Conservation (phyloP, 2,113 vertebrate genomes). For the Aegithalos caudatus region DNA sequence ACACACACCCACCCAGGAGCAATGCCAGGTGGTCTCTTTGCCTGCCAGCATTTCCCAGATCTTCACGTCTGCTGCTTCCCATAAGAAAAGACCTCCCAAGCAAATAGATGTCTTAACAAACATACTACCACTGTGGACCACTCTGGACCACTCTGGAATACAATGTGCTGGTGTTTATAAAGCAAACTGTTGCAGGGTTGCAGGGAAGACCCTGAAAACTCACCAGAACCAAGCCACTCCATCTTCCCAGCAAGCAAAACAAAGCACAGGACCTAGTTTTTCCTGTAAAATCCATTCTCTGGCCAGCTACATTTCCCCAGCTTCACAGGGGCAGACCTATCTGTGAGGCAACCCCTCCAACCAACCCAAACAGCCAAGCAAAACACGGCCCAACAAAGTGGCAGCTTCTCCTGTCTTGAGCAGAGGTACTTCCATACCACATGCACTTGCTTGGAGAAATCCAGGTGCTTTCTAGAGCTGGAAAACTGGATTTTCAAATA, state of each 20-base stretch:
- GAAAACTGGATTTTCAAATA: background rate
- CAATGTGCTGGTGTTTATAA: background rate
- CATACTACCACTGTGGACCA: background rate
- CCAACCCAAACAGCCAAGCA: background rate
- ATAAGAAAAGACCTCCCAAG: background rate
- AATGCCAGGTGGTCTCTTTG: background rate
- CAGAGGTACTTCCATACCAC: background rate
- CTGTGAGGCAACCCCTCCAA: background rate
- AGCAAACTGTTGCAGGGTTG: background rate
- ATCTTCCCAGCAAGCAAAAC: background rate
- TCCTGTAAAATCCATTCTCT: background rate
- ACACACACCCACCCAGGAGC: background rate
- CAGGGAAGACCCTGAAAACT: background rate
- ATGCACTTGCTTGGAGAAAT: accelerated
- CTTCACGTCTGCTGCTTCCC: background rate
- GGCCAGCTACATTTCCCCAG: background rate
- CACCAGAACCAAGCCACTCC: background rate
- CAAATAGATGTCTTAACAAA: background rate
- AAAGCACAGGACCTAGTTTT: background rate
- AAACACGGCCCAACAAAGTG: accelerated
- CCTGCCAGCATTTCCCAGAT: background rate
- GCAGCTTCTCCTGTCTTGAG: background rate
- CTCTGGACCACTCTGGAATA: background rate
- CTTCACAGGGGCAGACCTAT: accelerated
- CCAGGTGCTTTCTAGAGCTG: background rate